Evolutionary conservation across 2,797 vertebrate genomes (phyloP), one percentile per base, ranked within the genome.

Genomic region (Knipowitschia caucasica): DNA sequence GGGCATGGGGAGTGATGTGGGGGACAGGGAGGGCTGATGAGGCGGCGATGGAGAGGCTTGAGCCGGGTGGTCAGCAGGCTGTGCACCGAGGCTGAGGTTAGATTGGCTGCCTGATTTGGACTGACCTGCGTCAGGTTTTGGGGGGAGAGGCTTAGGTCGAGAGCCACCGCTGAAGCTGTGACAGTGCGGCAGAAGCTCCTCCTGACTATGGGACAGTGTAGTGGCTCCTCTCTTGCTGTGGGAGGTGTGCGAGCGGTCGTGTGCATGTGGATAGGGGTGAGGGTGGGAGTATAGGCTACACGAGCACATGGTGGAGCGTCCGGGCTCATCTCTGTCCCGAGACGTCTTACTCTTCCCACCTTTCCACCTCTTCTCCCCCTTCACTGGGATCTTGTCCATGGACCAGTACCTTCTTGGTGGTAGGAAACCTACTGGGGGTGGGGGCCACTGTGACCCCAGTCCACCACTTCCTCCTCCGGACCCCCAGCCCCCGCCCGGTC

Each of bases 371-470:
- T 84, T 91, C 52, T 91, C 90, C 62, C 84, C 82, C 68, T 92
- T 92, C 61, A 91, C 84, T 18, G 89, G 87, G 56, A 96, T 87
- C 80, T 95, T 95, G 84, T 96, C 94, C 25, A 95, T 93, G 3
- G 94, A 96, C 94, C 94, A 96, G 77, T 95, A 96, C 61, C 93
- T 89, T 40, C 90, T 82, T 0, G 92, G 92, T 24, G 88, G 90
- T 21, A 91, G 91, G 46, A 91, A 88, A 4, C 84, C 84, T 15
- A 85, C 30, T 1, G 89, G 89, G 53, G 89, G 84, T 23, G 75
- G 80, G 2, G 87, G 85, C 88, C 90, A 86, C 59, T 88, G 85
- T 26, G 87, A 72, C 36, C 87, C 77, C 35, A 88, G 57, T 33
- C 91, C 78, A 65, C 90, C 86, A 31, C 90, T 86, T n/a, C 91